Percentiles rank a stretch among this genome's conserved stretches.
These are phyloP conservation scores for Acropternis orthonyx DNA, from an alignment of 2,797 vertebrate species.

Conservation along the genomic window DNA sequence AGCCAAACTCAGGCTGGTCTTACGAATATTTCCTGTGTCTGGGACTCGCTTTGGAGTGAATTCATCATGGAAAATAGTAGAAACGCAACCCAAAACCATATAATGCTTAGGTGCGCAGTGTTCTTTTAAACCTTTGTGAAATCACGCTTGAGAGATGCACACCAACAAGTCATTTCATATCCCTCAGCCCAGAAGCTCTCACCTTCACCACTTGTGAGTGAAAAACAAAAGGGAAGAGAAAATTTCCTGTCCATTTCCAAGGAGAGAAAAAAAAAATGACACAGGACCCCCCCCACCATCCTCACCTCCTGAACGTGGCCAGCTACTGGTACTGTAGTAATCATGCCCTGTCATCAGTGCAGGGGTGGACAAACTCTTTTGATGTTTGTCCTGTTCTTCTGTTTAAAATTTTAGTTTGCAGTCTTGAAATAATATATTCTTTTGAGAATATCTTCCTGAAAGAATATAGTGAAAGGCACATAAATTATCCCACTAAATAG, in stretches of 20 bases:
- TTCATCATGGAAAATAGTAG: neutral
- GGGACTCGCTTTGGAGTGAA: neutral
- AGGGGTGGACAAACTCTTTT: neutral
- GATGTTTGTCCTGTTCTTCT: neutral
- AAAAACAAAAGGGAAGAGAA: neutral
- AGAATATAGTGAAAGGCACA: neutral
- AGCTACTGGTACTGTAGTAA: conserved; percentile 24
- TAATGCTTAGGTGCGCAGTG: rapidly evolving
- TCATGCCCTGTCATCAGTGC: neutral
- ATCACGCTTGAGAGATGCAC: neutral
- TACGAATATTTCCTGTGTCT: neutral
- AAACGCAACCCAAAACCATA: neutral
- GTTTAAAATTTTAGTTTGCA: neutral
- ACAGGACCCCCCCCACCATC: neutral
- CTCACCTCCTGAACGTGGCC: neutral
- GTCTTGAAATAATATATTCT: conserved; percentile 21
- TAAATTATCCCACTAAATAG: neutral
- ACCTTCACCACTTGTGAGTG: neutral
- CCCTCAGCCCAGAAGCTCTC: neutral
- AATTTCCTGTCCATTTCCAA: neutral
- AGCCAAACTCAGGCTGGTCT: neutral
- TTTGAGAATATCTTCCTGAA: neutral
- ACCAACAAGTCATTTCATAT: neutral
- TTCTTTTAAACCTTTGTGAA: neutral
- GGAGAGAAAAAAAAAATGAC: neutral